These are phyloP conservation scores for Drosophila hamatofila DNA, from an alignment of 2,888 invertebrate genomes.

Conservation along the genomic window DNA sequence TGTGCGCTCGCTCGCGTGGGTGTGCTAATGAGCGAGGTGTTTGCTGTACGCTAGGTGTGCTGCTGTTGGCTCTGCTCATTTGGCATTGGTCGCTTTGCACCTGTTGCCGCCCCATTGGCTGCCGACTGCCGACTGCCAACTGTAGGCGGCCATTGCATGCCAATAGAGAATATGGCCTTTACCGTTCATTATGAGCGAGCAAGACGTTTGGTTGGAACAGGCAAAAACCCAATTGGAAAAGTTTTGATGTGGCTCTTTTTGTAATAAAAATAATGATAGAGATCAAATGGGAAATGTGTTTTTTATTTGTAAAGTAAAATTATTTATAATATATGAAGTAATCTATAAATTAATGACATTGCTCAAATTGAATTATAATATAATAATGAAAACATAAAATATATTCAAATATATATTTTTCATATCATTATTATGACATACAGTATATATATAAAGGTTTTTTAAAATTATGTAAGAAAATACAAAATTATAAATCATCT, in stretches of 20 bases:
- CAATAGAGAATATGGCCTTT: slow-evolving; percentile 10
- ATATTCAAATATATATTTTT: not conserved
- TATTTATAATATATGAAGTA: too few relatives aligned
- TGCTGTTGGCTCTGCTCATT: slow-evolving; percentile 29
- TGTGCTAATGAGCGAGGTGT: slow-evolving; percentile 74
- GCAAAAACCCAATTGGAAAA: not conserved
- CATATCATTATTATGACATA: too few relatives aligned
- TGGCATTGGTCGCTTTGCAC: slow-evolving; percentile 70
- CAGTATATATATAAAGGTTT: too few relatives aligned
- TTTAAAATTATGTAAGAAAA: too few relatives aligned
- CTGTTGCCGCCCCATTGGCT: slow-evolving; percentile 74
- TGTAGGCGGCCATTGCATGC: slow-evolving; percentile 47
- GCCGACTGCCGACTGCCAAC: slow-evolving; percentile 7
- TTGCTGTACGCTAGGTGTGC: slow-evolving; percentile 57
- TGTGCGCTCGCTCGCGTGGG: slow-evolving; percentile 52
- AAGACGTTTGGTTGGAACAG: not conserved
- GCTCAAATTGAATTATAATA: too few relatives aligned
- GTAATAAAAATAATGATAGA: not conserved
- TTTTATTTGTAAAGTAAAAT: too few relatives aligned
- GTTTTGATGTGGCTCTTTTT: not conserved
- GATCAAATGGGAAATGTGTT: not conserved
- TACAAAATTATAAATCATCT: too few relatives aligned
- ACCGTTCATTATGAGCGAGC: not conserved
- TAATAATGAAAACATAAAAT: not conserved
- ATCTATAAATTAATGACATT: too few relatives aligned